A percentile compares a stretch with the other conserved stretches of the same genome.
These are phyloP conservation scores for Stenchaetothrips biformis DNA, from an alignment of 2,888 invertebrate genomes.

Conservation along the genomic window DNA sequence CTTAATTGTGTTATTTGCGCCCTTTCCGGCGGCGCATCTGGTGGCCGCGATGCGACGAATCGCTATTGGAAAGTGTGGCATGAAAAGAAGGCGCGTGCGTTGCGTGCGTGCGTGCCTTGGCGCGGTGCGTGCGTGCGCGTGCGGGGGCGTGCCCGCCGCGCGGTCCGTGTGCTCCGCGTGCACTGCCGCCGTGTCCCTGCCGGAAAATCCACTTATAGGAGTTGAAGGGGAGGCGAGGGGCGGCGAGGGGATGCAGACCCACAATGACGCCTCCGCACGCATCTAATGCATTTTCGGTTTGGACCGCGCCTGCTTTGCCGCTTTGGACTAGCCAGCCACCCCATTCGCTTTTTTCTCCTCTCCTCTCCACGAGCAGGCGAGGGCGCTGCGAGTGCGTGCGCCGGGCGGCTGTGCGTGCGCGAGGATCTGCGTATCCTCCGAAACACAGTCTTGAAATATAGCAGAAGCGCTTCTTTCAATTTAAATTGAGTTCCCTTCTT, in stretches of 20 bases:
- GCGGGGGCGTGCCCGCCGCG: too few relatives aligned
- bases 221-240: neutral
- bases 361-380: too few relatives aligned
- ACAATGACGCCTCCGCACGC: neutral
- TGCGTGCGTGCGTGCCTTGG: neutral
- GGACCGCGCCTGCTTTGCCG: neutral
- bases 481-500: too few relatives aligned
- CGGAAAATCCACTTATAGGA: neutral
- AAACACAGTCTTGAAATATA: too few relatives aligned
- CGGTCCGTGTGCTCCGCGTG: too few relatives aligned
- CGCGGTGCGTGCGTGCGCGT: neutral
- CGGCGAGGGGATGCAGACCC: neutral
- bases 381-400: neutral
- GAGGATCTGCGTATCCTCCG: too few relatives aligned
- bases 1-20: slow-evolving; percentile 14
- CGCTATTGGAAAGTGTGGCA: neutral
- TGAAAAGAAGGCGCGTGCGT: neutral
- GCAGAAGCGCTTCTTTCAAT: too few relatives aligned
- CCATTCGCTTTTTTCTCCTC: neutral
- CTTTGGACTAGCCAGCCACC: too few relatives aligned
- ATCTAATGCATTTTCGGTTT: neutral
- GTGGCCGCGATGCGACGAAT: neutral
- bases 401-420: too few relatives aligned
- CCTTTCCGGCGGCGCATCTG: too few relatives aligned
- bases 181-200: neutral